Evolutionary conservation across 2,888 invertebrate genomes (phyloP).

Genomic region (Heliconius hortense): DNA sequence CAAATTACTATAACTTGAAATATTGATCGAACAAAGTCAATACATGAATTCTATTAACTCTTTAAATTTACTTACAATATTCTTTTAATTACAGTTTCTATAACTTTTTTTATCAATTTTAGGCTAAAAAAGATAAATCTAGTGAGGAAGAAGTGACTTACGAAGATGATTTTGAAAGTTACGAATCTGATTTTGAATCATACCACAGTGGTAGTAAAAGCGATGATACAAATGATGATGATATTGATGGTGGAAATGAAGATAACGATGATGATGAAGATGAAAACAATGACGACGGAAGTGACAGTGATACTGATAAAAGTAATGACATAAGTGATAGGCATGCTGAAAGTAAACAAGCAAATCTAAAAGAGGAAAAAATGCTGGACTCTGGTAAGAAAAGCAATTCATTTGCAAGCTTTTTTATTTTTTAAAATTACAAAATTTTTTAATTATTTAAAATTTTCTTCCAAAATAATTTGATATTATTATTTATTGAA

Average conservation of each 20-base stretch:
- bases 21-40: too few relatives aligned
- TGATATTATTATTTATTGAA: too few relatives aligned
- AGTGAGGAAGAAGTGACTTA: conserved; percentile 71
- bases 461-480: too few relatives aligned
- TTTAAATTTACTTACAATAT: too few relatives aligned
- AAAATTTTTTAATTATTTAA: too few relatives aligned
- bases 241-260: conserved; percentile 37
- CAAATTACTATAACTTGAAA: too few relatives aligned
- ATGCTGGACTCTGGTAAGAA: conserved; percentile 72
- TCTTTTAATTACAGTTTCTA: too few relatives aligned
- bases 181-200: conserved; percentile 77
- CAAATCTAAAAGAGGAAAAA: conserved; percentile 58
- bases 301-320: conserved; percentile 15
- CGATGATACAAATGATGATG: conserved; percentile 39
- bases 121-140: conserved; percentile 46
- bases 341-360: conserved; percentile 33
- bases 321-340: conserved; percentile 36
- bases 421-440: not conserved
- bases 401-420: not conserved
- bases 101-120: not conserved
- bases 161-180: conserved; percentile 79
- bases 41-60: too few relatives aligned
- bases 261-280: conserved; percentile 30
- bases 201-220: conserved; percentile 57
- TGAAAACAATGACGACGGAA: not conserved